Percentiles rank a stretch among this genome's conserved stretches.
These are phyloP conservation scores for Epinephelus cyanopodus DNA, from an alignment of 2,113 vertebrate species.

Conservation along the genomic window DNA sequence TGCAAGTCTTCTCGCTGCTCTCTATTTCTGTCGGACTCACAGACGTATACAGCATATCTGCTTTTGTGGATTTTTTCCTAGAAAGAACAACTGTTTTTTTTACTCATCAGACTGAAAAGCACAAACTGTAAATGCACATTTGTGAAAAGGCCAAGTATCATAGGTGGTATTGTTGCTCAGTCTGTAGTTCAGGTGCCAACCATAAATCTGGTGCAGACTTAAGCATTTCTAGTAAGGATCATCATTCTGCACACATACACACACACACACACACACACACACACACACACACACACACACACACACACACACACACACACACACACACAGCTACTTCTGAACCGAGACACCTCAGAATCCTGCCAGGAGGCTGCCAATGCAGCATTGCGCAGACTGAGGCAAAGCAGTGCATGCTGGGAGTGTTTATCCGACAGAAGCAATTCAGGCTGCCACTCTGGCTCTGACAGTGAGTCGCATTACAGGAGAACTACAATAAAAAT, in stretches of 20 bases:
- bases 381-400: slow-evolving; percentile 76
- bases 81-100: background rate
- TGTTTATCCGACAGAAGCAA: slow-evolving; percentile 79
- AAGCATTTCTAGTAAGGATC: slow-evolving; percentile 57
- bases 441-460: slow-evolving; percentile 76
- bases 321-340: slow-evolving; percentile 58
- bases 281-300: slow-evolving; percentile 25
- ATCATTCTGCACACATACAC: slow-evolving; percentile 61
- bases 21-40: background rate
- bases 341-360: slow-evolving; percentile 73
- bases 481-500: slow-evolving; percentile 74
- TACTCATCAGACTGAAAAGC: slow-evolving; percentile 3
- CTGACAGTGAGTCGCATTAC: slow-evolving; percentile 74
- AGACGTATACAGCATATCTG: background rate
- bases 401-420: slow-evolving; percentile 82
- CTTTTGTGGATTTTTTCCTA: background rate
- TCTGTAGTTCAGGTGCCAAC: slow-evolving; percentile 29
- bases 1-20: background rate
- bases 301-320: slow-evolving; percentile 32
- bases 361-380: slow-evolving; percentile 77
- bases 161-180: slow-evolving; percentile 34
- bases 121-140: slow-evolving; percentile 17
- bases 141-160: slow-evolving; percentile 26
- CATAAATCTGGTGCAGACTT: slow-evolving; percentile 56
- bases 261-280: slow-evolving; percentile 28